Evolutionary conservation across 2,888 invertebrate species (phyloP), one percentile per base, ranked within the genome.

Genomic region (Ormyrus labotus): DNA sequence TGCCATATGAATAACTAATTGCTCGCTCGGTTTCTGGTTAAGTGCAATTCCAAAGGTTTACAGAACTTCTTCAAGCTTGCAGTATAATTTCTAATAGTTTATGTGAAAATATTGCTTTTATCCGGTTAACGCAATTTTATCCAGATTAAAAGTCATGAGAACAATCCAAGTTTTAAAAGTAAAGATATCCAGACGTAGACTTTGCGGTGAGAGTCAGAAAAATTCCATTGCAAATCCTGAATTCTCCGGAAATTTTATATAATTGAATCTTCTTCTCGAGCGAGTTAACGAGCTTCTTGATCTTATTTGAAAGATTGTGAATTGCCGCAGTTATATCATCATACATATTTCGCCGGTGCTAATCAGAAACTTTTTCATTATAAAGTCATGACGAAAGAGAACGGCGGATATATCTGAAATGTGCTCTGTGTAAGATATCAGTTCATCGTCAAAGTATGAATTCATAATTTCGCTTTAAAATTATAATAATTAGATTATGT

Each of bases 221-320:
- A 74, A 82, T 83, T 82, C 78, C 71, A 74, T 80, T 83, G 78
- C 81, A 69, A 71, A 78, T 53, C 50, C 81, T 75, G 83, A 83
- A 85, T 82, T 84, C 82, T 81, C 82, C 69, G 58, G 83, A 76
- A 83, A 86, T 84, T 86, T 85, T 81, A 84, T 86, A 81, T 85
- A 86, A 87, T 86, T 86, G 85, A 86, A 86, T 87, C 81, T 80
- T 83, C 83, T 34, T 9, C 10, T 79, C 79, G 81, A 83, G 84
- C 82, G 83, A 85, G 84, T 85, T 86, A 86, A 85, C 85, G 83
- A 86, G 83, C 53, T 78, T 81, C 72, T 82, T 53, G 73, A 65
- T 68, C 48, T 75, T 80, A 55, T 76, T 71, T 75, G 64, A 11
- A 67, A 51, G 47, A 60, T 11, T 60, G 13, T 48, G 70, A 19